phyloP scores from a whole-genome alignment of 2,113 vertebrate genomes.

The Paramormyrops kingsleyae region DNA sequence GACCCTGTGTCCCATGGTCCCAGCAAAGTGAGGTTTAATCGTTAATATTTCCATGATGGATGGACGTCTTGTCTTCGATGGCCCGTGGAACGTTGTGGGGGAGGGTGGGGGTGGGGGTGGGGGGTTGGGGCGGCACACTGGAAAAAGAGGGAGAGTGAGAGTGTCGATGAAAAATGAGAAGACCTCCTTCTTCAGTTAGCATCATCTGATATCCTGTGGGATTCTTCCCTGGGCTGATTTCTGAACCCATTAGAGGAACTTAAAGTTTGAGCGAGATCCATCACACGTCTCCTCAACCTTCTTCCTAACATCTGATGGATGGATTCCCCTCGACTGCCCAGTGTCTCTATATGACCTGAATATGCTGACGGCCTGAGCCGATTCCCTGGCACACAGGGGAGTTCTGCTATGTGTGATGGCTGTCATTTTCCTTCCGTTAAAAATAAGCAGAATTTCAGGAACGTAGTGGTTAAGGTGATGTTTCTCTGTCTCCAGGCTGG shows the following conservation, averaged over 20 bases:
- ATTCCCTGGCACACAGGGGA: neutral
- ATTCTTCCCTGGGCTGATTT: slow-evolving; percentile 16
- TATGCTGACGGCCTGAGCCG: neutral
- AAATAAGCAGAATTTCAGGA: neutral
- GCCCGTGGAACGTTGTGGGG: neutral
- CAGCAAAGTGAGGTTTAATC: slow-evolving; percentile 54
- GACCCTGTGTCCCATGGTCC: slow-evolving; percentile 44
- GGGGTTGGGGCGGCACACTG: neutral
- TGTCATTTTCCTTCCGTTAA: neutral
- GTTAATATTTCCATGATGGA: slow-evolving; percentile 40
- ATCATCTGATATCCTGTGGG: slow-evolving; percentile 38
- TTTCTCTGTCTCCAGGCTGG: slow-evolving; percentile 73
- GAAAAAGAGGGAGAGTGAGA: neutral
- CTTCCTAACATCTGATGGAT: neutral
- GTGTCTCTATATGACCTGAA: neutral
- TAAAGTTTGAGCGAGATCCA: slow-evolving; percentile 43
- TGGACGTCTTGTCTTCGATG: neutral
- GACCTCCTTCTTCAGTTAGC: slow-evolving; percentile 33
- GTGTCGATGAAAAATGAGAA: slow-evolving; percentile 45
- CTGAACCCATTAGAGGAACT: slow-evolving; percentile 40
- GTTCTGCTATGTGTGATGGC: neutral
- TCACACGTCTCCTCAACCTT: slow-evolving; percentile 28
- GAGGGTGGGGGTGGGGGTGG: neutral
- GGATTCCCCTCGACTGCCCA: neutral
- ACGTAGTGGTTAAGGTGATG: neutral